Conservation (phyloP, 2,113 vertebrate species). For the Jaculus jaculus region DNA sequence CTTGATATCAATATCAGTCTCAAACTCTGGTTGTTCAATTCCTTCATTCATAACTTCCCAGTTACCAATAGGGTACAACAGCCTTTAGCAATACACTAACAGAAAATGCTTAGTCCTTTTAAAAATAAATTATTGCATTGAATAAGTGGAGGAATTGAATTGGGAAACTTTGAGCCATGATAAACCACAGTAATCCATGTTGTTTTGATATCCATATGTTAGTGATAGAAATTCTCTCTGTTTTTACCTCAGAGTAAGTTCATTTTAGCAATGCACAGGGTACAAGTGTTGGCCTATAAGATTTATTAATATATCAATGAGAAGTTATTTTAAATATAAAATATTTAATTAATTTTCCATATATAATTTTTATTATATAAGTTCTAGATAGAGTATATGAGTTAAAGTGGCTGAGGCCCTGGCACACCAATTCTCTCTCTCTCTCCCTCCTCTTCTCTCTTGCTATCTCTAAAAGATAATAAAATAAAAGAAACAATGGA, state of each 20-base stretch:
- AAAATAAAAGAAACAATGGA: no score
- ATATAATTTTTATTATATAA: not conserved
- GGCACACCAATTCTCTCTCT: no score
- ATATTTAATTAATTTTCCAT: not conserved
- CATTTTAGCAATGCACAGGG: not conserved
- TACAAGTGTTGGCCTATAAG: not conserved
- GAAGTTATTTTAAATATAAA: no score
- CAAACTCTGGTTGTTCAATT: not conserved
- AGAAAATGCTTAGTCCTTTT: not conserved
- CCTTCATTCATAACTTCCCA: not conserved
- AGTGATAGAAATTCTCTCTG: not conserved
- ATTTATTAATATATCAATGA: not conserved
- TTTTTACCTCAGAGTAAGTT: not conserved
- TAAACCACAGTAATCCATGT: not conserved
- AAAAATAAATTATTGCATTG: not conserved
- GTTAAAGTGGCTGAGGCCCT: not conserved
- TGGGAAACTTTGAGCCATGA: not conserved
- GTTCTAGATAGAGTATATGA: not conserved
- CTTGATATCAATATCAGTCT: not conserved
- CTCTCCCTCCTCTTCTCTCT: no score
- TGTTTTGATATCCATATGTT: not conserved
- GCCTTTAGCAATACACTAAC: not conserved
- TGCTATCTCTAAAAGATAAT: no score
- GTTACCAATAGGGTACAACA: not conserved
- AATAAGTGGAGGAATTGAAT: not conserved